These are phyloP conservation scores for Scaptomyza cyrtandrae DNA, from an alignment of 2,888 invertebrate species.

Conservation along the genomic window DNA sequence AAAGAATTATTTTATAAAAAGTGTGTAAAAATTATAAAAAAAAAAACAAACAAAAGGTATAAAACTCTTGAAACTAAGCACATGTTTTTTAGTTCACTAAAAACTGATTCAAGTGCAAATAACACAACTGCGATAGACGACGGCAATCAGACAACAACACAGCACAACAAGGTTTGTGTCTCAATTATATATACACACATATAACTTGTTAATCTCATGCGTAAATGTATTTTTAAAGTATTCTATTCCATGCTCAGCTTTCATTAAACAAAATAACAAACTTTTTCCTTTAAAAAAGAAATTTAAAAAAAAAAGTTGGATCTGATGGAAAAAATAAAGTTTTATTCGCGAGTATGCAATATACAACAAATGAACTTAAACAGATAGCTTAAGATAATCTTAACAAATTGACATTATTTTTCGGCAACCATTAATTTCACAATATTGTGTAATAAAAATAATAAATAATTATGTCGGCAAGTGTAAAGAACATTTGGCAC, in stretches of 20 bases:
- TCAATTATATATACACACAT: not conserved
- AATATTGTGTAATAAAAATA: constrained; percentile 6
- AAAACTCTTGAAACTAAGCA: not conserved
- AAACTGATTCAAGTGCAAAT: constrained; percentile 1
- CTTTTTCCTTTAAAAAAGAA: not conserved
- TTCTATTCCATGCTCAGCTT: too few species aligned
- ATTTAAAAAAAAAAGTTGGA: not conserved
- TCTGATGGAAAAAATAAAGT: too few species aligned
- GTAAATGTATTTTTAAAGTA: not conserved
- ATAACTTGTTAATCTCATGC: not conserved
- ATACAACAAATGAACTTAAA: not conserved
- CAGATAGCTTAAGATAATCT: not conserved
- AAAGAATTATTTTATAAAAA: not conserved
- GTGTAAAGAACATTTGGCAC: constrained; percentile 17
- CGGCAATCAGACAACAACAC: constrained; percentile 13
- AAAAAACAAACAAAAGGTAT: too few species aligned
- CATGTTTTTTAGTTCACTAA: not conserved
- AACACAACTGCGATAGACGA: not conserved
- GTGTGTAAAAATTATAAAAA: not conserved
- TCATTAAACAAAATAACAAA: too few species aligned
- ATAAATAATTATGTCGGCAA: not conserved
- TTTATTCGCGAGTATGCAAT: not conserved
- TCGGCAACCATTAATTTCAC: constrained; percentile 22
- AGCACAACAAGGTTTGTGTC: not conserved
- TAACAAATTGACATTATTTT: not conserved